Conservation (phyloP, 2,888 invertebrate species). For the Eupithecia subfuscata region DNA sequence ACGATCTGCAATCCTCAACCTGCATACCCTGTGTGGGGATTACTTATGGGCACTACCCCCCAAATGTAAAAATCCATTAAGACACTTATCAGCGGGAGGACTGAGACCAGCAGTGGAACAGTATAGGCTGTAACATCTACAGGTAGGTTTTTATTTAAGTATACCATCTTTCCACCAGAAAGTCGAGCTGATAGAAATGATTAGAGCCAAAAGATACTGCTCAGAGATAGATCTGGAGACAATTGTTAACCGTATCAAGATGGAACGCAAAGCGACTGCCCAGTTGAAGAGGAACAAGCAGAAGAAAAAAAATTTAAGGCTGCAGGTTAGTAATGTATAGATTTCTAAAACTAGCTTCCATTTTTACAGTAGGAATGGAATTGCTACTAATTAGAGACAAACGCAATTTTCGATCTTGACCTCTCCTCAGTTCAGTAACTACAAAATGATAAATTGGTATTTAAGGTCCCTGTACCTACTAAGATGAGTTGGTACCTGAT, state of each 20-base stretch:
- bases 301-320: conserved; percentile 42
- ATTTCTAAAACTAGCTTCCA: neutral
- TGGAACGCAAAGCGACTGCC: conserved; percentile 54
- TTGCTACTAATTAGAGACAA: too few relatives aligned
- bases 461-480: too few relatives aligned
- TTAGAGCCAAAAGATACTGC: conserved; percentile 62
- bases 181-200: conserved; percentile 64
- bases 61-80: neutral
- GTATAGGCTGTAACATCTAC: neutral
- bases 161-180: conserved; percentile 53
- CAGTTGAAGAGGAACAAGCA: conserved; percentile 44
- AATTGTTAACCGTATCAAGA: conserved; percentile 58
- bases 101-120: neutral
- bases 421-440: too few relatives aligned
- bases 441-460: too few relatives aligned
- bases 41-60: neutral
- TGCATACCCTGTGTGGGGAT: neutral
- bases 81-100: neutral
- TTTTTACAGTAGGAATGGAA: too few relatives aligned
- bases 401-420: too few relatives aligned
- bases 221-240: conserved; percentile 51
- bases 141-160: too few relatives aligned
- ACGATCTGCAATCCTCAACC: too few relatives aligned
- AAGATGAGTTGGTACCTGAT: too few relatives aligned
- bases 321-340: conserved; percentile 49